phyloP scores from a whole-genome alignment of 2,113 vertebrate species.

The Rhabdornis inornatus region DNA sequence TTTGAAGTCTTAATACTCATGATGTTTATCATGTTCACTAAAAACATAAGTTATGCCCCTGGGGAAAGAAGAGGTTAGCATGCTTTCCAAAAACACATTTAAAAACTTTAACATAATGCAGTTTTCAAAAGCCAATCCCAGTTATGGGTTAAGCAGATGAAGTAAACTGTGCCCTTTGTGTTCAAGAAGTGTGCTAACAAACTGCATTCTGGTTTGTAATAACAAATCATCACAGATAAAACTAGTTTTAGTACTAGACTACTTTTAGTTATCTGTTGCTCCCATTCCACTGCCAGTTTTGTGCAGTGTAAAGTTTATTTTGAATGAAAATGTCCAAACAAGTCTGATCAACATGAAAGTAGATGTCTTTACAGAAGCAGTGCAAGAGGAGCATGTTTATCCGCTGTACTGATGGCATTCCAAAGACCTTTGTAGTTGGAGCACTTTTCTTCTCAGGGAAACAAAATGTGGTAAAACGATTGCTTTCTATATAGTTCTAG shows the following conservation, averaged over 20 bases:
- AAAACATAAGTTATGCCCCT: not conserved
- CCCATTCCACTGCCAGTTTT: not conserved
- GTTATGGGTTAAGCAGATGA: not conserved
- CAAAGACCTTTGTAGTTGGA: constrained; percentile 34
- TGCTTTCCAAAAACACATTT: constrained; percentile 1
- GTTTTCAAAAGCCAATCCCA: not conserved
- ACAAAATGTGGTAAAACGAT: not conserved
- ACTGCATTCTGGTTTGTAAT: not conserved
- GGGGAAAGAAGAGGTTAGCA: not conserved
- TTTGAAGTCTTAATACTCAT: not conserved
- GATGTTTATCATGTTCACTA: not conserved
- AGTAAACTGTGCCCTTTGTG: not conserved
- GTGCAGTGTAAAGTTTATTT: not conserved
- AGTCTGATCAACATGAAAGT: not conserved
- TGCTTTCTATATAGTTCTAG: constrained; percentile 1
- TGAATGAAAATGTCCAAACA: not conserved
- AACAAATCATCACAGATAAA: not conserved
- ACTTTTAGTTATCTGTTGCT: not conserved
- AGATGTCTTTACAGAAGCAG: not conserved
- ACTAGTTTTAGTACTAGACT: not conserved
- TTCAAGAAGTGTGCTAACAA: not conserved
- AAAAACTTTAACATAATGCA: not conserved
- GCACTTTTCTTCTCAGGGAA: constrained; percentile 62
- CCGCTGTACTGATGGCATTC: constrained; percentile 7
- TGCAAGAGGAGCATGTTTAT: not conserved